phyloP scores from a whole-genome alignment of 2,113 vertebrate genomes.

The Podocnemis expansa region DNA sequence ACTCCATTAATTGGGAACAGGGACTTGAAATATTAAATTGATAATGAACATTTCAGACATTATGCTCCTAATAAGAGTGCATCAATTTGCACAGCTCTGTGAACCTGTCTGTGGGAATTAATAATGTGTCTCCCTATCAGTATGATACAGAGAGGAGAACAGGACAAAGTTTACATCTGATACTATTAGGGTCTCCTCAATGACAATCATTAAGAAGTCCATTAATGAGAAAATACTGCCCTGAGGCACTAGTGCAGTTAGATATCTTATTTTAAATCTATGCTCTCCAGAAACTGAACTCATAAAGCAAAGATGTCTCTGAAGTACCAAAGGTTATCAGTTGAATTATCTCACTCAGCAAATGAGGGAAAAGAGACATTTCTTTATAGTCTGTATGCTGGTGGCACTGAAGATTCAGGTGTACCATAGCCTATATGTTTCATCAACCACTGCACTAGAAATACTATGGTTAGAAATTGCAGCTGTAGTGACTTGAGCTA shows the following conservation, averaged over 20 bases:
- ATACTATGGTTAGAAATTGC: not conserved
- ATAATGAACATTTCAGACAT: constrained; percentile 21
- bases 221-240: constrained; percentile 65
- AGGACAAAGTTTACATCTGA: constrained; percentile 56
- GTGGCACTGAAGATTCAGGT: not conserved
- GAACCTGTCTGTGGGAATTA: constrained; percentile 51
- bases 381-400: not conserved
- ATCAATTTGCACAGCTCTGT: constrained; percentile 10
- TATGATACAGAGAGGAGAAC: constrained; percentile 44
- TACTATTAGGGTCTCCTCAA: constrained; percentile 35
- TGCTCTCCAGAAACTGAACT: constrained; percentile 52
- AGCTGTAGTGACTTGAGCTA: not conserved
- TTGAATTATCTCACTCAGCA: constrained; percentile 2
- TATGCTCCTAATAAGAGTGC: not conserved
- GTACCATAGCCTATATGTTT: not conserved
- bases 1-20: constrained; percentile 40
- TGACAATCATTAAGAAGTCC: constrained; percentile 63
- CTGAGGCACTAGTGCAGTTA: constrained; percentile 29
- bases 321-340: constrained; percentile 50
- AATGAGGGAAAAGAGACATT: not conserved
- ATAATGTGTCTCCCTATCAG: constrained; percentile 28
- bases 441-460: not conserved
- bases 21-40: constrained; percentile 49
- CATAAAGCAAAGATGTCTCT: constrained; percentile 49
- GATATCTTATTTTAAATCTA: constrained; percentile 29